These are phyloP conservation scores for Stegophylla sp. DNA, from an alignment of 2,888 invertebrate genomes.

Conservation along the genomic window DNA sequence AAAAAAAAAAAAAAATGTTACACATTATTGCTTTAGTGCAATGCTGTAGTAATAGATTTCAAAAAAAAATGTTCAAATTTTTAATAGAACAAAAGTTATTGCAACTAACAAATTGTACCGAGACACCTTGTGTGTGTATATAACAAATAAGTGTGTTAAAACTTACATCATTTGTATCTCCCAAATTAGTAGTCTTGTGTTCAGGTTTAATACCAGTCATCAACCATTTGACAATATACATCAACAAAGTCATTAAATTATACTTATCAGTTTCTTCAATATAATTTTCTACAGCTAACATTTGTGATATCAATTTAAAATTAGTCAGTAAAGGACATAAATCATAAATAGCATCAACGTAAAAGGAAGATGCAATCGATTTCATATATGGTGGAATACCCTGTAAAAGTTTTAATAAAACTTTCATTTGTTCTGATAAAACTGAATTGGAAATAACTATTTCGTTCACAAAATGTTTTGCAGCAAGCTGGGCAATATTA, in stretches of 20 bases:
- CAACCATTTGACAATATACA: conserved; percentile 22
- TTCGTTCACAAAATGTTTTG: conserved; percentile 26
- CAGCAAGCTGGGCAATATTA: conserved; percentile 15
- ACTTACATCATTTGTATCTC: conserved; percentile 41
- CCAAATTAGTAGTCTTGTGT: background rate
- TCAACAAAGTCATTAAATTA: conserved; percentile 18
- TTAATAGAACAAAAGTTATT: too few relatives aligned
- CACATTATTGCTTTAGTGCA: too few relatives aligned
- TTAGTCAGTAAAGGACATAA: conserved; percentile 23
- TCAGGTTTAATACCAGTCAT: conserved; percentile 37
- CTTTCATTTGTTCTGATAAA: conserved; percentile 27
- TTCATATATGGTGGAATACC: conserved; percentile 8
- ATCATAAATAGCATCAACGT: conserved; percentile 34
- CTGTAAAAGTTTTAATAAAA: conserved; percentile 7
- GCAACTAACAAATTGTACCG: too few relatives aligned
- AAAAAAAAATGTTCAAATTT: too few relatives aligned
- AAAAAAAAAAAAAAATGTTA: too few relatives aligned
- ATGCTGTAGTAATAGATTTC: too few relatives aligned
- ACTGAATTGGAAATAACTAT: conserved; percentile 14
- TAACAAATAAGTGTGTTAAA: background rate
- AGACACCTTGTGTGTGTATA: too few relatives aligned
- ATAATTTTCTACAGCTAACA: conserved; percentile 22
- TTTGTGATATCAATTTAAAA: conserved; percentile 33
- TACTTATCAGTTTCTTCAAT: conserved; percentile 33
- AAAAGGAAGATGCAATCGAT: conserved; percentile 15